These are phyloP conservation scores for Drosophila funebris DNA, from an alignment of 1,140 invertebrate species.

Conservation along the genomic window DNA sequence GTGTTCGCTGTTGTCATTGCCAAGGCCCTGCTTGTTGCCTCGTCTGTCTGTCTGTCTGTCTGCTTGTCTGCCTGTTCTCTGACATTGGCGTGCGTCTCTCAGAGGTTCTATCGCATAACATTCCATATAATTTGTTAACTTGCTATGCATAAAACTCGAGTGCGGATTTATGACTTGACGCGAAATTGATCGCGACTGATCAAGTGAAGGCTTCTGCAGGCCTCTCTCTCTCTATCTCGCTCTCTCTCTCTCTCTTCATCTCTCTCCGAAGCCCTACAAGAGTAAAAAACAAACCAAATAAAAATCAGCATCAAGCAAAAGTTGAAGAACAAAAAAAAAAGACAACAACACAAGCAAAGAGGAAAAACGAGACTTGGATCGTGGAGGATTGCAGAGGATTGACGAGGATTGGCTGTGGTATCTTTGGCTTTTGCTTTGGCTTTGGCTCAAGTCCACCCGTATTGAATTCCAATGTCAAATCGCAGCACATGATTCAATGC, in stretches of 20 bases:
- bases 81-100: constrained; percentile 56
- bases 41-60: background rate
- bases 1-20: constrained; percentile 66
- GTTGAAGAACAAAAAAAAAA: background rate
- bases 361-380: constrained; percentile 1
- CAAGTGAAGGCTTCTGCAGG: constrained; percentile 39
- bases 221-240: background rate
- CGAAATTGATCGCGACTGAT: constrained; percentile 65
- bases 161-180: constrained; percentile 76
- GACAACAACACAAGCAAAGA: background rate
- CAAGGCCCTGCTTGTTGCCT: constrained; percentile 38
- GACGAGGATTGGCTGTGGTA: constrained; percentile 5
- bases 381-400: constrained; percentile 25
- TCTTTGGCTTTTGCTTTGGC: constrained; percentile 5
- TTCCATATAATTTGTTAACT: constrained; percentile 63
- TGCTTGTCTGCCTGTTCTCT: constrained; percentile 7
- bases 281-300: constrained; percentile 10
- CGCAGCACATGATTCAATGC: constrained; percentile 53
- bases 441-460: constrained; percentile 48
- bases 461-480: constrained; percentile 77
- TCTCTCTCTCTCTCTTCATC: background rate
- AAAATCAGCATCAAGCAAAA: constrained; percentile 5
- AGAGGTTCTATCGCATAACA: constrained; percentile 65
- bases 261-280: constrained; percentile 8
- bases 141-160: constrained; percentile 63